Evolutionary conservation across 2,888 invertebrate species (phyloP).

Genomic region (Dromius quadrimaculatus): DNA sequence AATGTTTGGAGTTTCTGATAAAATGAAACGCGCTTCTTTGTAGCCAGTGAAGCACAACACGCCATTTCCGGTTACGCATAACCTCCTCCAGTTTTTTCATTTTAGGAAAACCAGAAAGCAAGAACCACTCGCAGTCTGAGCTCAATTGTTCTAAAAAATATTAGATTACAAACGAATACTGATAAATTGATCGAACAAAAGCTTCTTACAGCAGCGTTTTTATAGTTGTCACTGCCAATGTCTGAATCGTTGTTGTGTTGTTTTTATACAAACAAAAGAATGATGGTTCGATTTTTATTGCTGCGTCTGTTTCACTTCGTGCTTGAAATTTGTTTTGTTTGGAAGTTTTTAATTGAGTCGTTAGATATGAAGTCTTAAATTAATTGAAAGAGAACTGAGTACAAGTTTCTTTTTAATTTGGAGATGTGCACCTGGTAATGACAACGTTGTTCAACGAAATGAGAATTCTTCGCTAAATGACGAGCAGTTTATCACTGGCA

Average conservation of each 20-base stretch:
- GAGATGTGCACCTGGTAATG: conserved; percentile 16
- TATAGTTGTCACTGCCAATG: conserved; percentile 28
- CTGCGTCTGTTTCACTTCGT: conserved; percentile 10
- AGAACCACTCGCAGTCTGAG: conserved; percentile 22
- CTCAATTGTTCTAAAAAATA: too few relatives aligned
- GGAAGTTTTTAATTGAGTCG: conserved; percentile 27
- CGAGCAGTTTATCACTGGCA: too few relatives aligned
- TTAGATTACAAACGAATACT: too few relatives aligned
- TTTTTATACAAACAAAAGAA: conserved; percentile 19
- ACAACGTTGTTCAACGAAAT: neutral
- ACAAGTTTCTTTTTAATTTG: conserved; percentile 13
- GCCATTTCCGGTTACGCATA: conserved; percentile 18
- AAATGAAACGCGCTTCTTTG: conserved; percentile 12
- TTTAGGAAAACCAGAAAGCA: conserved; percentile 16
- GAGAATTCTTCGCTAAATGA: too few relatives aligned
- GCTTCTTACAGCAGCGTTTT: conserved; percentile 29
- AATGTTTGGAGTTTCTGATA: neutral
- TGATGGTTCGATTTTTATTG: conserved; percentile 37
- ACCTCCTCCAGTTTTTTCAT: neutral
- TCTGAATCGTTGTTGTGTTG: conserved; percentile 19
- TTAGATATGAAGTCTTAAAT: conserved; percentile 2
- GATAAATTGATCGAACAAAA: too few relatives aligned
- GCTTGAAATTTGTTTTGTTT: conserved; percentile 4
- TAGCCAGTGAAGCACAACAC: conserved; percentile 6
- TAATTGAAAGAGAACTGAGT: neutral